Percentiles rank a stretch among this genome's conserved stretches.
These are phyloP conservation scores for Plutella xylostella DNA, from an alignment of 2,888 invertebrate species.

Conservation along the genomic window DNA sequence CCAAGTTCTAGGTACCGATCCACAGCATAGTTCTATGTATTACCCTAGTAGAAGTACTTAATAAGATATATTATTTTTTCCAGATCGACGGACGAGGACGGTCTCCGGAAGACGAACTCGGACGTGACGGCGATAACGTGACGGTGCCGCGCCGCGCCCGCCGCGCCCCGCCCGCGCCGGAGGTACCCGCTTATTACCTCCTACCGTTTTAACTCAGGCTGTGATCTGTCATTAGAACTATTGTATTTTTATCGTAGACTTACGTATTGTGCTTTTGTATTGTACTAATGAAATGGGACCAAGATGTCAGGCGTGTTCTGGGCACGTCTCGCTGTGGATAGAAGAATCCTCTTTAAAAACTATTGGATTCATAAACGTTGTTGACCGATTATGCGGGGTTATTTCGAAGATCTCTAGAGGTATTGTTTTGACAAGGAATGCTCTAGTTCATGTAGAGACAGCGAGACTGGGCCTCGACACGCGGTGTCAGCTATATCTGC, in stretches of 20 bases:
- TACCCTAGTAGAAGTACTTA: too few relatives aligned
- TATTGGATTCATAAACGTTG: too few relatives aligned
- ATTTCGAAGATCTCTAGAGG: too few relatives aligned
- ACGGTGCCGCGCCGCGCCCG: conserved; percentile 23
- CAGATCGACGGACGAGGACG: conserved; percentile 59
- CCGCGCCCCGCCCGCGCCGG: conserved; percentile 3
- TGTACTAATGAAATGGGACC: conserved; percentile 27
- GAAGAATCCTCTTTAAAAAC: too few relatives aligned
- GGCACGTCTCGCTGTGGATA: too few relatives aligned
- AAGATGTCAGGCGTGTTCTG: conserved; percentile 17
- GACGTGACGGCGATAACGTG: conserved; percentile 58
- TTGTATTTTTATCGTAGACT: conserved; percentile 16
- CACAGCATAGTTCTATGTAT: too few relatives aligned
- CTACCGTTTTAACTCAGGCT: conserved; percentile 48
- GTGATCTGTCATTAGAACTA: conserved; percentile 62
- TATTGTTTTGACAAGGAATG: too few relatives aligned
- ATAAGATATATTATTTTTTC: background rate
- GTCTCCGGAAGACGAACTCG: conserved; percentile 37
- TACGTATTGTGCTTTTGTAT: conserved; percentile 41
- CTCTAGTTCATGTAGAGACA: too few relatives aligned
- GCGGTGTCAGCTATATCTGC: too few relatives aligned
- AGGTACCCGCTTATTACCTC: conserved; percentile 30
- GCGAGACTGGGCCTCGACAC: too few relatives aligned
- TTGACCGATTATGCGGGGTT: too few relatives aligned
- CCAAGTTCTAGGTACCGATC: too few relatives aligned